phyloP scores from a whole-genome alignment of 2,113 vertebrate genomes.

The Nycticebus coucang region DNA sequence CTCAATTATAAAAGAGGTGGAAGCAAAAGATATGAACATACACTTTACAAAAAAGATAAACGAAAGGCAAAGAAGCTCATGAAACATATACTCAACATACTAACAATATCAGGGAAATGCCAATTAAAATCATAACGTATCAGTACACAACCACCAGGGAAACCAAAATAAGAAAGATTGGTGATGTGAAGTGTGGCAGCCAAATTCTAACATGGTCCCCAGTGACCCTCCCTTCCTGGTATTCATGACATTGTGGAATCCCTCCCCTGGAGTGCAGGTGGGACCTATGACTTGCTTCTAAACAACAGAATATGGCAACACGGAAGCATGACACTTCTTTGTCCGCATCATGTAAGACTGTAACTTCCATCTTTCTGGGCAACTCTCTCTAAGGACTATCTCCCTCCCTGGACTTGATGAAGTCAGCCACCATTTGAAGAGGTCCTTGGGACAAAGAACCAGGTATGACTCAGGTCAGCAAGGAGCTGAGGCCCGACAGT shows the following conservation, averaged over 20 bases:
- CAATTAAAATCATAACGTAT: not conserved
- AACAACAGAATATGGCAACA: not conserved
- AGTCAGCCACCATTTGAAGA: not conserved
- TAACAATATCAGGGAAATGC: not conserved
- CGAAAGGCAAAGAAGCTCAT: not conserved
- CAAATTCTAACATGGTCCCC: not conserved
- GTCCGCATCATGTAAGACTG: not conserved
- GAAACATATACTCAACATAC: not conserved
- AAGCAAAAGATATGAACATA: not conserved
- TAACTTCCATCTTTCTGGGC: not conserved
- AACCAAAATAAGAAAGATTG: not conserved
- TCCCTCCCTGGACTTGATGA: not conserved
- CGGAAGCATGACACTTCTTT: not conserved
- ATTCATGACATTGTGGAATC: too few species aligned
- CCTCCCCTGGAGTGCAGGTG: not conserved
- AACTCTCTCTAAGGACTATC: not conserved
- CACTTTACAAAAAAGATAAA: not conserved
- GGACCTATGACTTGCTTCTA: not conserved
- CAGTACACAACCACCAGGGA: not conserved
- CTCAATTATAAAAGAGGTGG: not conserved
- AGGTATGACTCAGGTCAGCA: not conserved
- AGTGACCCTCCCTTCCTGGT: not conserved
- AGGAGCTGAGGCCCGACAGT: not conserved
- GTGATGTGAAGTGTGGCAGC: too few species aligned
- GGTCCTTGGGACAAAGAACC: not conserved